These are phyloP conservation scores for Empidonax traillii DNA, from an alignment of 2,113 vertebrate genomes.

Conservation along the genomic window DNA sequence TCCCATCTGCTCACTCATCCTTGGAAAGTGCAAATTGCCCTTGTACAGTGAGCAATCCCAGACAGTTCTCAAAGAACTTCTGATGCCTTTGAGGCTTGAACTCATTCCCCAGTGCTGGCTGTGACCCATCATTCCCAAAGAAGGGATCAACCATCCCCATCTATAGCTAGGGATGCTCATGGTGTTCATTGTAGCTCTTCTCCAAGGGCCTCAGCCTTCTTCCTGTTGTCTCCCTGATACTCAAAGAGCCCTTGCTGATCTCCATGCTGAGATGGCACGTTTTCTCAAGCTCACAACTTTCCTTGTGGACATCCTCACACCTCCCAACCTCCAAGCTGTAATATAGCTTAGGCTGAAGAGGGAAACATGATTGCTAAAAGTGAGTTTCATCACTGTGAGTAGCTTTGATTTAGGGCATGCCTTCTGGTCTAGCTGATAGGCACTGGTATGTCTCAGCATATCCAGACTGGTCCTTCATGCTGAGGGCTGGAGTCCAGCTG, in stretches of 20 bases:
- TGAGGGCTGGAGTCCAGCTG: neutral
- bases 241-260: neutral
- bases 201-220: neutral
- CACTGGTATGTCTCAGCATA: neutral
- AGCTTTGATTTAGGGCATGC: neutral
- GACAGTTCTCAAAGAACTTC: neutral
- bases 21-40: neutral
- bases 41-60: neutral
- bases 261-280: neutral
- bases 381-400: neutral
- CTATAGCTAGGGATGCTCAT: neutral
- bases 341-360: neutral
- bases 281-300: neutral
- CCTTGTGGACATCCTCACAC: neutral
- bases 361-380: neutral
- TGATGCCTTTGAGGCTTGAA: neutral
- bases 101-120: neutral
- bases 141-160: neutral
- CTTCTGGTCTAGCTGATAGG: slow-evolving; percentile 12
- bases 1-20: neutral
- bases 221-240: neutral
- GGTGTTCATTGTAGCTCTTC: neutral
- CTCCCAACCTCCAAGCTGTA: neutral
- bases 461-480: fast-evolving
- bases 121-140: neutral